Evolutionary conservation across 2,888 invertebrate genomes (phyloP).

Genomic region (Andricus curvator): DNA sequence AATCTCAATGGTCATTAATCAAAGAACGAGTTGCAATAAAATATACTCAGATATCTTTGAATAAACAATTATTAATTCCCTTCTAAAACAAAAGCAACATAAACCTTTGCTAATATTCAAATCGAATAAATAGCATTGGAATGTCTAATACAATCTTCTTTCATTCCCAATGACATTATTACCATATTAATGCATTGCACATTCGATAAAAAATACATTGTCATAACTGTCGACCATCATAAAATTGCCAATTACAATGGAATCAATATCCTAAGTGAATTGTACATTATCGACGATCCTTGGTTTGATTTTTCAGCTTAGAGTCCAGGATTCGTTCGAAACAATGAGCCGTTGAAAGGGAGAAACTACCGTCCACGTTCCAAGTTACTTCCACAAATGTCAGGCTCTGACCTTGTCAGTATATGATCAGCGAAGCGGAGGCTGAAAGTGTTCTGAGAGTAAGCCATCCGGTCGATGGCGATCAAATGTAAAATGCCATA

Average conservation of each 20-base stretch:
- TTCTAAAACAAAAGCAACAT: neutral
- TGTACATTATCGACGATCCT: constrained; percentile 15
- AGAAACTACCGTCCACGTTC: constrained; percentile 38
- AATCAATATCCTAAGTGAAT: constrained; percentile 21
- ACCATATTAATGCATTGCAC: neutral
- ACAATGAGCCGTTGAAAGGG: constrained; percentile 38
- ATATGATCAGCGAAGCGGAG: constrained; percentile 37
- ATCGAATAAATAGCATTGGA: neutral
- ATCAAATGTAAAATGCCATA: constrained; percentile 37
- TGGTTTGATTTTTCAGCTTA: neutral
- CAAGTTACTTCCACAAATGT: constrained; percentile 35
- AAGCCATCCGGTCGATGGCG: constrained; percentile 38
- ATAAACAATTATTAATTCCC: neutral
- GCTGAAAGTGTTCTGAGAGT: constrained; percentile 19
- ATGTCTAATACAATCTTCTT: neutral
- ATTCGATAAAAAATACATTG: neutral
- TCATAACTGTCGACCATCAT: neutral
- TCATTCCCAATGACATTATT: neutral
- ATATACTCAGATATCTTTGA: neutral
- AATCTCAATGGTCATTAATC: neutral
- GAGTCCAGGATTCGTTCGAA: constrained; percentile 9
- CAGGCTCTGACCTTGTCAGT: constrained; percentile 38
- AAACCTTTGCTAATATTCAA: neutral
- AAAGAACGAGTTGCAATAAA: too few species aligned
- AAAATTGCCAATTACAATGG: constrained; percentile 15